phyloP scores from a whole-genome alignment of 30 jellyfish, hydroid and myxozoan genomes.

The Aurelia sp. region DNA sequence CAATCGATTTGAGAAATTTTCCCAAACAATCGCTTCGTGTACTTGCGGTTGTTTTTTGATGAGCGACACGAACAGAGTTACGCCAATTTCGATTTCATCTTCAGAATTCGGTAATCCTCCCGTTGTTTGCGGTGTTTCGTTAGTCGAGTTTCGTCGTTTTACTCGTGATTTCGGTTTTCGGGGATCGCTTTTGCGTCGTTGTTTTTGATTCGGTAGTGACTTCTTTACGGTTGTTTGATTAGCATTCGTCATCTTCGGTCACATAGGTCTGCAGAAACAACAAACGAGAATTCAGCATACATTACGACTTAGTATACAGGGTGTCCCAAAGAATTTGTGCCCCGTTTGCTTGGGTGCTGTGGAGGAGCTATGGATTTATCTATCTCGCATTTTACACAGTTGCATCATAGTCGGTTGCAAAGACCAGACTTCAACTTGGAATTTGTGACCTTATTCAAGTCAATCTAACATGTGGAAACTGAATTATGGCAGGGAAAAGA shows the following conservation, averaged over 20 bases:
- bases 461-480: too few species aligned
- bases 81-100: slow-evolving; percentile 63
- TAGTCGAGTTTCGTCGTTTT: slow-evolving; percentile 39
- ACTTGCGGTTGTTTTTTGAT: slow-evolving; percentile 57
- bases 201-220: slow-evolving; percentile 64
- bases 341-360: too few species aligned
- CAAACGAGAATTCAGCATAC: too few species aligned
- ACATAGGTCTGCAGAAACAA: not conserved
- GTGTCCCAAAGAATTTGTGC: too few species aligned
- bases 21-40: slow-evolving; percentile 58
- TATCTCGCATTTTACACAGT: too few species aligned
- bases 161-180: slow-evolving; percentile 58
- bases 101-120: slow-evolving; percentile 1
- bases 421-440: too few species aligned
- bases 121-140: slow-evolving; percentile 41
- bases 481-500: too few species aligned
- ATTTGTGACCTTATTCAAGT: too few species aligned
- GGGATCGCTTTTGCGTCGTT: slow-evolving; percentile 60
- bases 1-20: slow-evolving; percentile 59
- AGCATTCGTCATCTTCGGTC: slow-evolving; percentile 48
- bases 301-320: too few species aligned
- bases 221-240: slow-evolving; percentile 49
- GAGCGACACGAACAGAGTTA: slow-evolving; percentile 41
- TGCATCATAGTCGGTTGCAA: too few species aligned
- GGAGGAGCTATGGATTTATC: too few species aligned